These are phyloP conservation scores for Coboldia fuscipes DNA, from an alignment of 1,140 invertebrate genomes.

Conservation along the genomic window DNA sequence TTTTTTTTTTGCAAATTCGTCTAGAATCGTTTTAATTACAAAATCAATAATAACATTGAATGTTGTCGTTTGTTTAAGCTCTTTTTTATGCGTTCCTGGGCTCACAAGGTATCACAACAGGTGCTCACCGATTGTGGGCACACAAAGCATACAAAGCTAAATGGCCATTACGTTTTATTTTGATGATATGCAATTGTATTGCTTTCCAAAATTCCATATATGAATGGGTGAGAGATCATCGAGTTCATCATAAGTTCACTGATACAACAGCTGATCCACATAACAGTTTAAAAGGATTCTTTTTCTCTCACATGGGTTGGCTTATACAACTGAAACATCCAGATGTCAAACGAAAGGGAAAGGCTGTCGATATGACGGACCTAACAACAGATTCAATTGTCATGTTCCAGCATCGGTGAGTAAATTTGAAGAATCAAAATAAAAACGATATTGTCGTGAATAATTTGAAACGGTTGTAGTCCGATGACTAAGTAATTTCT, in stretches of 20 bases:
- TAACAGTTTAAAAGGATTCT: slow-evolving; percentile 37
- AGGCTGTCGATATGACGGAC: slow-evolving; percentile 44
- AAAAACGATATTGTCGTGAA: not conserved
- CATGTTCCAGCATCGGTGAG: slow-evolving; percentile 41
- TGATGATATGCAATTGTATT: slow-evolving; percentile 25
- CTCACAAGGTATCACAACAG: slow-evolving; percentile 53
- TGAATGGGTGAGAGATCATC: slow-evolving; percentile 33
- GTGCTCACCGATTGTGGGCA: slow-evolving; percentile 65
- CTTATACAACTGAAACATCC: slow-evolving; percentile 32
- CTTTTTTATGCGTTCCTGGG: no score
- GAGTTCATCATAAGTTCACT: slow-evolving; percentile 41
- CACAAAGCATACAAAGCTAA: slow-evolving; percentile 66
- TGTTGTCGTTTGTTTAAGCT: slow-evolving; percentile 8
- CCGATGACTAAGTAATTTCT: not conserved
- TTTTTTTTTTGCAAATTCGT: no score
- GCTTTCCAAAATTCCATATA: slow-evolving; percentile 29
- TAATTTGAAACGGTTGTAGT: not conserved
- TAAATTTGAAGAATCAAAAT: slow-evolving; percentile 1
- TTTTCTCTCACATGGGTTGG: slow-evolving; percentile 43
- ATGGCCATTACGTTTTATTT: slow-evolving; percentile 35
- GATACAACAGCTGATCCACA: slow-evolving; percentile 46
- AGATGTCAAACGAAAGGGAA: slow-evolving; percentile 39
- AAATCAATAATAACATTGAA: not conserved
- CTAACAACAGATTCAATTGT: slow-evolving; percentile 45
- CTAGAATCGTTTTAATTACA: no score